These are phyloP conservation scores for Acomys russatus DNA, from an alignment of 2,797 vertebrate species.

Conservation along the genomic window DNA sequence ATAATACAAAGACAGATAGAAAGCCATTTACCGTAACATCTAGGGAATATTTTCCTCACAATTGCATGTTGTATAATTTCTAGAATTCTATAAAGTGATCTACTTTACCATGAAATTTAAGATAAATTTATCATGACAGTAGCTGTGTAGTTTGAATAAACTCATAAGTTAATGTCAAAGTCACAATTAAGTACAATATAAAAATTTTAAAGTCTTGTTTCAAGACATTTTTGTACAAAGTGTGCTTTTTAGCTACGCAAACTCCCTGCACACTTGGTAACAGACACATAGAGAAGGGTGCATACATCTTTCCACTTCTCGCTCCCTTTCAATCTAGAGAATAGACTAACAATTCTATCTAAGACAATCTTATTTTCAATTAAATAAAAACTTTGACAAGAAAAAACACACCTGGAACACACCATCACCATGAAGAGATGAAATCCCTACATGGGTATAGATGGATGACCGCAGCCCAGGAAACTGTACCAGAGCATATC, in stretches of 20 bases:
- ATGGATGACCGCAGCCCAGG: not conserved
- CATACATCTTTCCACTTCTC: not conserved
- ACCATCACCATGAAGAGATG: not conserved
- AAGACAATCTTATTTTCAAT: not conserved
- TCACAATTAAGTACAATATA: not conserved
- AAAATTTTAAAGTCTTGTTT: slow-evolving; percentile 21
- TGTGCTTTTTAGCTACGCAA: not conserved
- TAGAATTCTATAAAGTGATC: slow-evolving; percentile 10
- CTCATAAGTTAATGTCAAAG: slow-evolving; percentile 13
- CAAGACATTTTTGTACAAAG: not conserved
- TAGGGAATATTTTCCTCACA: slow-evolving; percentile 13
- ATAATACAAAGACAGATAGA: not conserved
- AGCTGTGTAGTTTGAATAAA: slow-evolving; percentile 42
- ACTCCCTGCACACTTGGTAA: not conserved
- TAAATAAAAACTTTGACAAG: slow-evolving; percentile 27
- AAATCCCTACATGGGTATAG: not conserved
- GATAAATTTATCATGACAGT: slow-evolving; percentile 36
- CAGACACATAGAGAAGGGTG: not conserved
- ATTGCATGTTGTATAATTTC: slow-evolving; percentile 15
- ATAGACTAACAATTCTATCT: not conserved
- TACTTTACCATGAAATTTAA: slow-evolving; percentile 40
- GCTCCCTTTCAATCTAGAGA: not conserved
- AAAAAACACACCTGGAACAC: not conserved
- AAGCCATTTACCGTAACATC: not conserved
- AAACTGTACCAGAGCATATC: not conserved